Base-by-base conservation (phyloP, 2,888 invertebrate species). In the Acleris cristana region DNA sequence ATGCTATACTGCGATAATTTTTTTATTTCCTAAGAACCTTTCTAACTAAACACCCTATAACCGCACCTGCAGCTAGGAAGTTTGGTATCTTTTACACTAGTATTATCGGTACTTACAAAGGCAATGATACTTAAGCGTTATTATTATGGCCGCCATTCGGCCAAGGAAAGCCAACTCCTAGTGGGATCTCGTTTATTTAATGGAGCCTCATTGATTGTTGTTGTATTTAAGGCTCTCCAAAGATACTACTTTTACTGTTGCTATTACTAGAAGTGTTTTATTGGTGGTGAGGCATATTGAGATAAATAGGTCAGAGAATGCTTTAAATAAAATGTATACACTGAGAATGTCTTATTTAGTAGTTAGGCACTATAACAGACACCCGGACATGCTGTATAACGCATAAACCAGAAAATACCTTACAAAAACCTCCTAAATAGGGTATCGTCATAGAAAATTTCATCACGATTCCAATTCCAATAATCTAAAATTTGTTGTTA, bases 121-220 rank as follows among this genome's bases (percentile, higher is more conserved):
- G 67, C 67, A 63, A 67, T 71, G 70, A 71, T 81, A 80, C 82
- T 86, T 82, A 82, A 75, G 75, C 75, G 81, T 85, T 86, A 89
- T 84, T 86, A 88, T 87, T 85, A 89, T 85, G 73, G 81, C 80
- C 72, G 76, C 79, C 81, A 78, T 84, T 88, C 80, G 77, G 74
- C 79, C 80, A 82, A 84, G 82, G 82, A 85, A 85, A 84, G 62
- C 61, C 53, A 58, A 53, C 62, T 57, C 83, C 82, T 81, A 85
- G 82, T 77, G 81, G 79, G 79, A 79, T 81, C 73, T 73, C 80
- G 80, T 86, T 89, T 87, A 89, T 88, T 88, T 85, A 83, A 88
- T 88, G 78, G 83, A 40, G 53, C 19, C 21, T 61, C 63, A 65
- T 69, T 70, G 65, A 70, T 72, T 69, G 53, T 69, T 69, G 58